Evolutionary conservation across 2,113 vertebrate genomes (phyloP), one percentile per base, ranked within the genome.

Genomic region (Hippocampus abdominalis): DNA sequence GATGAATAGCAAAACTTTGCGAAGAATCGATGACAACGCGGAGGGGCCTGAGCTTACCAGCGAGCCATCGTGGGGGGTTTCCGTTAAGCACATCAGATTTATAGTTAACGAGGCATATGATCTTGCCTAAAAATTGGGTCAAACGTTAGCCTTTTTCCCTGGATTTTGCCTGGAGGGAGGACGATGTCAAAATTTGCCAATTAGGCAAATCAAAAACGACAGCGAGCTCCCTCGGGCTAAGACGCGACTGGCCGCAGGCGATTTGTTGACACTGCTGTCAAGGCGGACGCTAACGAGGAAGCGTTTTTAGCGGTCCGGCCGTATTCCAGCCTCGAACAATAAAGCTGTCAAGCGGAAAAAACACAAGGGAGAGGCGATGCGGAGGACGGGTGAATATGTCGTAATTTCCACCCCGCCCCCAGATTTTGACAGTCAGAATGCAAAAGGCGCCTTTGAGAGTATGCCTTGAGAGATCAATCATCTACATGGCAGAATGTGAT

Each of bases 201-300:
- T 85, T 76, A 87, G 80, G 29, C 57, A 10, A 84, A 87, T 75
- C 39, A 32, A 64, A 77, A 56, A 60, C 74, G 78, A 81, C 80
- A 77, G 67, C 42, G 4, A 12, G 39, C 70, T 84, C 76, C 78
- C 73, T 66, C 8, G 16, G 72, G 79, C 66, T 23, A 42, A 70
- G 68, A 60, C 74, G 44, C 75, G 75, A 85, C 68, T 75, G 77
- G 70, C 78, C 84, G 23, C 3, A 23, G 83, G 75, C 79, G n/a
- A 16, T 39, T 64, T 82, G 75, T 85, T 84, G 74, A 82, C 68
- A 75, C 66, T 56, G 72, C 54, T 68, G 68, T 69, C 69, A 23
- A 42, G 48, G 70, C 44, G 29, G 75, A 70, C 74, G 23, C 70
- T 82, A 88, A 86, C 88, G 88, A 90, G 76, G 27, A 70, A 74